These are phyloP conservation scores for Nesoenas mayeri DNA, from an alignment of 2,113 vertebrate genomes.

Conservation along the genomic window DNA sequence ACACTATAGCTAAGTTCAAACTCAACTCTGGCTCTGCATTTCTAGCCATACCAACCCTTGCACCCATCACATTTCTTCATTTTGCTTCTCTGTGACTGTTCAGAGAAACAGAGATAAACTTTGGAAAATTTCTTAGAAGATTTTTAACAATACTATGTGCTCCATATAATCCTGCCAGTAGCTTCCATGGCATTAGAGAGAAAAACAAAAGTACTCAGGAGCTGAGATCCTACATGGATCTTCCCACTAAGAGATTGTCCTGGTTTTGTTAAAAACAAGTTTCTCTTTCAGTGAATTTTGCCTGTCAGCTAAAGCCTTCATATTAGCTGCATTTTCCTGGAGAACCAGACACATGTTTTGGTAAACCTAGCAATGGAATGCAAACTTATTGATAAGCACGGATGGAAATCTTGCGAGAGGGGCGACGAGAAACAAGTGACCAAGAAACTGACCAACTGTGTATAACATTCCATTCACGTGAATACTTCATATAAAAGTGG, in stretches of 20 bases:
- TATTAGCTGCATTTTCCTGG: too few species aligned
- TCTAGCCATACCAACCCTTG: fast-evolving
- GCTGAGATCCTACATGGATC: background rate
- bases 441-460: too few species aligned
- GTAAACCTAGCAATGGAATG: too few species aligned
- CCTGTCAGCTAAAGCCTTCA: too few species aligned
- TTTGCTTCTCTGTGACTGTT: background rate
- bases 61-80: background rate
- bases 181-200: background rate
- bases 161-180: background rate
- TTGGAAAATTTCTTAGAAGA: background rate
- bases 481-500: too few species aligned
- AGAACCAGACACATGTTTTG: too few species aligned
- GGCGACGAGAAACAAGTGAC: too few species aligned
- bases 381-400: too few species aligned
- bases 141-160: background rate
- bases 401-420: too few species aligned
- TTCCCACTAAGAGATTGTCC: background rate
- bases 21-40: background rate
- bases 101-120: background rate
- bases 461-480: too few species aligned
- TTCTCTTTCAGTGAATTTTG: too few species aligned
- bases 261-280: too few species aligned
- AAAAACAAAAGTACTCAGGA: background rate
- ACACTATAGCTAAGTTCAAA: background rate